Conservation (phyloP, 1,140 invertebrate species). For the Euschistus heros region DNA sequence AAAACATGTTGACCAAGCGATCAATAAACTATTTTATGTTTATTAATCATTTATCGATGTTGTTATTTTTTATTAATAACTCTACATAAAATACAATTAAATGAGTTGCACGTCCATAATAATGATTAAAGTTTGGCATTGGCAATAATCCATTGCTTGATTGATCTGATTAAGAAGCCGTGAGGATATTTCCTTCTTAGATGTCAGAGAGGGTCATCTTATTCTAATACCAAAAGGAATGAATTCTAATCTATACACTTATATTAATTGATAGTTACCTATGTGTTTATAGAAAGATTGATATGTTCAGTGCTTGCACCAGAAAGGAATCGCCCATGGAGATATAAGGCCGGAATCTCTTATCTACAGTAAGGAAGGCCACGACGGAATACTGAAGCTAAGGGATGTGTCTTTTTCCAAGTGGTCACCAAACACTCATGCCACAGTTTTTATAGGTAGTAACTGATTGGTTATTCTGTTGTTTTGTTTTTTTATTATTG, state of each 20-base stretch:
- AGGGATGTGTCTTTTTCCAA: constrained; percentile 42
- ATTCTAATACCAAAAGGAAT: background rate
- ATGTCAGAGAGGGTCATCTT: background rate
- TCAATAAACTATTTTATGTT: too few species aligned
- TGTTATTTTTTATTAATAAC: too few species aligned
- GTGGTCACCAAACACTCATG: constrained; percentile 17
- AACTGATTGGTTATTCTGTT: too few species aligned
- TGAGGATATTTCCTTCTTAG: background rate
- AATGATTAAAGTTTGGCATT: too few species aligned
- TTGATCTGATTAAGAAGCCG: too few species aligned
- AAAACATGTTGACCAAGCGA: too few species aligned
- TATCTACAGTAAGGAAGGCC: constrained; percentile 38
- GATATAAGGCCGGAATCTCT: constrained; percentile 44
- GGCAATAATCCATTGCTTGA: too few species aligned
- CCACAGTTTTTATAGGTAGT: constrained; percentile 19
- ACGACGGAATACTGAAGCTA: constrained; percentile 39
- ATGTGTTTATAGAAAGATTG: too few species aligned
- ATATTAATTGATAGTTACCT: background rate
- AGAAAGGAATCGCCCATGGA: constrained; percentile 38
- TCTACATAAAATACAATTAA: too few species aligned
- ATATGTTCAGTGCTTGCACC: constrained; percentile 41
- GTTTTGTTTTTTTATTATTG: too few species aligned
- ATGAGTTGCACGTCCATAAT: too few species aligned
- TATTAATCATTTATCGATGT: too few species aligned
- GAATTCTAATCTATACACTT: background rate